Evolutionary conservation across 2,888 invertebrate species (phyloP).

Genomic region (Drosophila paucipuncta): DNA sequence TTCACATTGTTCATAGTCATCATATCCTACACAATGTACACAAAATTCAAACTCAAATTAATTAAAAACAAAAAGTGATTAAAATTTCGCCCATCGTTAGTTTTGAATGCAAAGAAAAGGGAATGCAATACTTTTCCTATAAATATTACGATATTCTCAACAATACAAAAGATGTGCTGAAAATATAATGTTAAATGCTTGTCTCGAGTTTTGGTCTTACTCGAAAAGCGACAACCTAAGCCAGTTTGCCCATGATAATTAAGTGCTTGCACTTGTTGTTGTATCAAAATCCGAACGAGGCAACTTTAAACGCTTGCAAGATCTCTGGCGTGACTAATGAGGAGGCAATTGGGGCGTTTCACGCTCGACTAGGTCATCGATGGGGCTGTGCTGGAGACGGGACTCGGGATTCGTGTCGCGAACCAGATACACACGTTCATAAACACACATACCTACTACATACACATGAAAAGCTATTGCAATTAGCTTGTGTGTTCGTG

Average conservation of each 20-base stretch:
- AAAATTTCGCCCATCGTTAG: background rate
- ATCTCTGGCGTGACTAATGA: conserved; percentile 67
- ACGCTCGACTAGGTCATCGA: conserved; percentile 68
- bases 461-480: conserved; percentile 18
- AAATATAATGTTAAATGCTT: background rate
- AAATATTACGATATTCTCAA: background rate
- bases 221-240: background rate
- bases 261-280: conserved; percentile 16
- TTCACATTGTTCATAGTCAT: background rate
- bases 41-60: too few relatives aligned
- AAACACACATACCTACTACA: background rate
- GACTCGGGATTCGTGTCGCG: background rate
- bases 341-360: conserved; percentile 68
- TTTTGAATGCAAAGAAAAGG: background rate
- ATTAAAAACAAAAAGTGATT: background rate
- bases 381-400: conserved; percentile 24
- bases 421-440: background rate
- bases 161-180: background rate
- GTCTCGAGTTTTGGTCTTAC: background rate
- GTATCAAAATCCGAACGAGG: conserved; percentile 3
- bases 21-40: too few relatives aligned
- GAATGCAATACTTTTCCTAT: background rate
- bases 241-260: conserved; percentile 1
- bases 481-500: conserved; percentile 24
- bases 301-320: conserved; percentile 46